Percentiles rank a stretch among this genome's conserved stretches.
Conservation (phyloP, 2,888 invertebrate species). For the Arrhopalites spinosus region DNA sequence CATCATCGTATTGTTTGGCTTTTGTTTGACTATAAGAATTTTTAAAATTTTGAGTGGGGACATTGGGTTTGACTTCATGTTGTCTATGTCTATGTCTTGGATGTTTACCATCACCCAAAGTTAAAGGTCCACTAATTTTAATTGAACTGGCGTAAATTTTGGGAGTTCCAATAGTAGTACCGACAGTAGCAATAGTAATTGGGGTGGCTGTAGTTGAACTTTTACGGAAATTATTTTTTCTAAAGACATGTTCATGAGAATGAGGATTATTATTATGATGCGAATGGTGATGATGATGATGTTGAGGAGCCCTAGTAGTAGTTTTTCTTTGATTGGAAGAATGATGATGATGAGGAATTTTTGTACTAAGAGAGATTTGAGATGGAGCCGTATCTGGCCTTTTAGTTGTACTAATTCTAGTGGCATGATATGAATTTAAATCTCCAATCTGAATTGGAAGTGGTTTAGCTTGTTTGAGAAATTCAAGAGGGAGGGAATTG, state of each 20-base stretch:
- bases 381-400: not conserved
- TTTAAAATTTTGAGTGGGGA: too few relatives aligned
- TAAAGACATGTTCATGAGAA: not conserved
- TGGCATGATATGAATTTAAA: slow-evolving; percentile 37
- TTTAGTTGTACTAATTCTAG: slow-evolving; percentile 37
- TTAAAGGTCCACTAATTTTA: not conserved
- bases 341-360: not conserved
- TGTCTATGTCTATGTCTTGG: not conserved
- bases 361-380: not conserved
- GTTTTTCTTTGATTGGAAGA: not conserved
- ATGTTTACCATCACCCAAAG: not conserved
- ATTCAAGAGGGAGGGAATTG: slow-evolving; percentile 32
- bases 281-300: not conserved
- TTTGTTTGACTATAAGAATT: too few relatives aligned
- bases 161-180: not conserved
- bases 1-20: too few relatives aligned
- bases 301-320: not conserved
- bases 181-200: not conserved
- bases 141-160: not conserved
- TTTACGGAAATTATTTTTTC: slow-evolving; percentile 34
- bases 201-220: not conserved
- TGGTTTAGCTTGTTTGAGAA: slow-evolving; percentile 34
- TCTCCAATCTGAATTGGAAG: slow-evolving; percentile 26
- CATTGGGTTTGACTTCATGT: not conserved
- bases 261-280: slow-evolving; percentile 3